Percentiles rank a stretch among this genome's conserved stretches.
These are phyloP conservation scores for Andrena fulva DNA, from an alignment of 2,888 invertebrate species.

Conservation along the genomic window DNA sequence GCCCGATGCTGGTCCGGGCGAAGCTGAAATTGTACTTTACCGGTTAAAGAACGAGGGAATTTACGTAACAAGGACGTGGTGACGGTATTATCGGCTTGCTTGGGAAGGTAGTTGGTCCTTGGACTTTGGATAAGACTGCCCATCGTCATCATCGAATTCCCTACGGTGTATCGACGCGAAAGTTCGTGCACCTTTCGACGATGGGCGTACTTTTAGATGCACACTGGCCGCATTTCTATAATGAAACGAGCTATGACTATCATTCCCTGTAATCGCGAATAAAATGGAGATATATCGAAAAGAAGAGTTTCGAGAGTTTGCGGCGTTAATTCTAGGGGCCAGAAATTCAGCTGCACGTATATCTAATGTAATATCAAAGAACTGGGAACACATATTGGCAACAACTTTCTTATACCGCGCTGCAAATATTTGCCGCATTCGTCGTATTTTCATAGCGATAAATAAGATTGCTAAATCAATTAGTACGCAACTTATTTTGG, in stretches of 20 bases:
- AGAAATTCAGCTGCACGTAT: too few species aligned
- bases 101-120: neutral
- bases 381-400: too few species aligned
- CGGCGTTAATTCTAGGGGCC: too few species aligned
- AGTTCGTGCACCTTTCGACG: neutral
- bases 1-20: conserved; percentile 27
- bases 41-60: conserved; percentile 22
- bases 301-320: too few species aligned
- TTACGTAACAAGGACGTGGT: conserved; percentile 33
- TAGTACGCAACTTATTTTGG: too few species aligned
- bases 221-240: neutral
- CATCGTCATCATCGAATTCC: conserved; percentile 11
- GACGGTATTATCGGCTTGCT: conserved; percentile 34
- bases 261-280: too few species aligned
- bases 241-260: neutral
- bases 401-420: too few species aligned
- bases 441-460: too few species aligned
- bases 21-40: conserved; percentile 27
- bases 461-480: too few species aligned
- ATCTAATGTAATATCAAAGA: too few species aligned
- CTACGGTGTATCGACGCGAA: neutral
- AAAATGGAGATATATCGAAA: too few species aligned
- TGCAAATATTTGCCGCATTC: too few species aligned
- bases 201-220: neutral
- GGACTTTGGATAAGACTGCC: conserved; percentile 35